Evolutionary conservation across 2,113 vertebrate species (phyloP).

Genomic region (Myrmecophaga tridactyla): DNA sequence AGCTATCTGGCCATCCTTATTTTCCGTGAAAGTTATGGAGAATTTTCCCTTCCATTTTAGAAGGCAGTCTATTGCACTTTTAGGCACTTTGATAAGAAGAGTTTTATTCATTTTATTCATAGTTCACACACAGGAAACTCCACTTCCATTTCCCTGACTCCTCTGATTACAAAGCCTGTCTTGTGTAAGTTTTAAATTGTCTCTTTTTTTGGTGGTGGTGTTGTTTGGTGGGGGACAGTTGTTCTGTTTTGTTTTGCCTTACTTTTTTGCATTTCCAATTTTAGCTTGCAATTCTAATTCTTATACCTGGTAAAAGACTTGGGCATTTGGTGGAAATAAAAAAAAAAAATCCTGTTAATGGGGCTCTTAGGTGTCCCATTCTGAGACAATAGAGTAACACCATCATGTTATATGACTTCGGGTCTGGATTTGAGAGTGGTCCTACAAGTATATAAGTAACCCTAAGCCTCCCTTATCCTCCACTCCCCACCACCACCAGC

Average conservation of each 20-base stretch:
- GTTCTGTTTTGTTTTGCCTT: not conserved
- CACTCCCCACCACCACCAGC: too few relatives aligned
- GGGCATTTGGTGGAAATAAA: not conserved
- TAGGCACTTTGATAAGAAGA: constrained; percentile 50
- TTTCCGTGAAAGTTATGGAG: constrained; percentile 61
- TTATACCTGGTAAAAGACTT: constrained; percentile 19
- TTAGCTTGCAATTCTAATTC: not conserved
- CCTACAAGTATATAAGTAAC: not conserved
- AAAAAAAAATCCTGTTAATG: not conserved
- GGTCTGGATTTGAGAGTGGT: not conserved
- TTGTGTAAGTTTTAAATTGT: constrained; percentile 4
- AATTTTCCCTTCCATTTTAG: constrained; percentile 53
- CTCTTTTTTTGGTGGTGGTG: not conserved
- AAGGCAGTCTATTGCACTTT: constrained; percentile 45
- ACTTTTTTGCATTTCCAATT: not conserved
- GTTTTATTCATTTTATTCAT: constrained; percentile 54
- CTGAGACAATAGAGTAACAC: not conserved
- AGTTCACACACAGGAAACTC: constrained; percentile 40
- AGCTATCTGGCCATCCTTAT: constrained; percentile 56
- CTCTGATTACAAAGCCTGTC: constrained; percentile 42
- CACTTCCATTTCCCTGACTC: constrained; percentile 3
- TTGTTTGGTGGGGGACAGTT: too few relatives aligned
- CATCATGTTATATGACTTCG: not conserved
- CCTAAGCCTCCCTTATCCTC: not conserved
- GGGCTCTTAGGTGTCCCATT: not conserved